Base-by-base conservation (phyloP, 37 sponge, comb jelly and placozoan species). In the Cladorhizidae sp. region DNA sequence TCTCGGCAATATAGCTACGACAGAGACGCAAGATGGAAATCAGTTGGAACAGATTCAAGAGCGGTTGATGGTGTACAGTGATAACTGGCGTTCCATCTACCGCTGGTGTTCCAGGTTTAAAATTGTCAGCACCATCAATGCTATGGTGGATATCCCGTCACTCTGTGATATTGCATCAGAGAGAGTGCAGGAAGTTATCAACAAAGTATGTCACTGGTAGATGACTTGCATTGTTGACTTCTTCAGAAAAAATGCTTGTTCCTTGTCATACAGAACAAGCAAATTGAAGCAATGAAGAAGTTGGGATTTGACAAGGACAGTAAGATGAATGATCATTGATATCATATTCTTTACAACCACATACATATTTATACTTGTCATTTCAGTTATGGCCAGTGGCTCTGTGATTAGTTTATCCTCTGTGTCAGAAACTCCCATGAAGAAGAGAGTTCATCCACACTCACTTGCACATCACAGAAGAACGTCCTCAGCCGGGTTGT, bases 91-190 rank as follows among this genome's bases (percentile, higher is more conserved):
- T 25, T 23, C 36, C 0, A 51, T 96, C 68, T 76, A 84, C 70
- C 72, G 83, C n/a, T 93, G 94, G 90, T 91, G 75, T 59, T 37
- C 25, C 31, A 79, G 80, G 84, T 96, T 93, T 68, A 80, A 85
- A 75, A 93, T 84, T 74, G 63, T 95, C 17, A 64, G 74, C 55
- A 83, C 75, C 28, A 74, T 95, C 64, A 84, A 92, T 63, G 81
- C 77, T 29, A 56, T 63, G 20, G 18, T 57, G 71, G 57, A 62
- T 17, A 8, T 58, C 45, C 58, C 75, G 41, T 25, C 69, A 23
- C 58, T 84, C 23, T 75, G 32, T 49, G 40, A 29, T 0, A 17
- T 43, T 6, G 84, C 57, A 14, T 25, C 37, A 28, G n/a, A 67
- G 15, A 54, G 54, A 39, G 54, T 75, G 3, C 64, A 83, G 57